Conservation (phyloP, 1,140 invertebrate genomes). For the Drosophila carrolli region DNA sequence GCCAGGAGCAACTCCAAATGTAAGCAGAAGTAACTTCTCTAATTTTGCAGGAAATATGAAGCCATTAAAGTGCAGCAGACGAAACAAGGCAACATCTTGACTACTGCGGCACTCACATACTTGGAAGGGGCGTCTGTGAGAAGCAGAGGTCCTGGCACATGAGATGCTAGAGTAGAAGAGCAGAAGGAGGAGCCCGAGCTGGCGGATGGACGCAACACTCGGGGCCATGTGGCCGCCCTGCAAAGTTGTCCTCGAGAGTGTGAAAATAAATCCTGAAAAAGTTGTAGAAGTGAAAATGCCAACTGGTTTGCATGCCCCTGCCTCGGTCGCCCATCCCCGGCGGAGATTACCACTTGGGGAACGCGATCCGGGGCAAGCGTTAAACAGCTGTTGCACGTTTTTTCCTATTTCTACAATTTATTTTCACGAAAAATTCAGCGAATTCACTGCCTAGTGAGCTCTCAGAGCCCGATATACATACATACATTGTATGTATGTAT, state of each 20-base stretch:
- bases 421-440: conserved; percentile 42
- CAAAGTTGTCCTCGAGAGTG: conserved; percentile 77
- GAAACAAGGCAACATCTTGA: conserved; percentile 70
- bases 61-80: conserved; percentile 81
- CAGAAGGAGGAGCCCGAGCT: conserved; percentile 3
- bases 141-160: conserved; percentile 1
- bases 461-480: conserved; percentile 17
- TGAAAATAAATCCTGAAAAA: conserved; percentile 82
- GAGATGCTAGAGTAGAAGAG: not conserved
- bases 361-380: conserved; percentile 18
- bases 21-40: conserved; percentile 78
- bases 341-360: conserved; percentile 16
- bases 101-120: conserved; percentile 66
- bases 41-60: conserved; percentile 84
- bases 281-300: conserved; percentile 49
- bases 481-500: conserved; percentile 28
- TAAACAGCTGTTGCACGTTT: conserved; percentile 78
- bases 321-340: not conserved
- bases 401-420: conserved; percentile 70
- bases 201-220: conserved; percentile 7
- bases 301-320: conserved; percentile 67
- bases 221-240: conserved; percentile 56
- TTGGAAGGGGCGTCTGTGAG: conserved; percentile 11
- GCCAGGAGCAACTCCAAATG: conserved; percentile 46
- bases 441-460: conserved; percentile 14